Evolutionary conservation across 1,140 invertebrate species (phyloP).

Genomic region (Drosophila kurseongensis): DNA sequence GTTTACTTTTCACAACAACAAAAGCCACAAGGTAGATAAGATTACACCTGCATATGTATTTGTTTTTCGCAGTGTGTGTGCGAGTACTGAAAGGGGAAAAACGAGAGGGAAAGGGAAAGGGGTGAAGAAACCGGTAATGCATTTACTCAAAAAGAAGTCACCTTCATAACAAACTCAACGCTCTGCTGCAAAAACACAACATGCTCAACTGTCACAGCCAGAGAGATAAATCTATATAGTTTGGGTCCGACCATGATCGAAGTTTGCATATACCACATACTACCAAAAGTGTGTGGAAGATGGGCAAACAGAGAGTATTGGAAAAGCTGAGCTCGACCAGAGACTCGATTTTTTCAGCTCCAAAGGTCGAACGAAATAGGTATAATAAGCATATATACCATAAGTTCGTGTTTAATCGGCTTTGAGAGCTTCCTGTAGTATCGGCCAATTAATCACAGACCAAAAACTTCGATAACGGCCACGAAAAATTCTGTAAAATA

Average conservation of each 20-base stretch:
- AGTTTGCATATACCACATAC: conserved; percentile 39
- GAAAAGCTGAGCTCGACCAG: conserved; percentile 19
- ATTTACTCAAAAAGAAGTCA: conserved; percentile 78
- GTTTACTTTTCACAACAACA: conserved; percentile 51
- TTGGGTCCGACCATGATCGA: conserved; percentile 38
- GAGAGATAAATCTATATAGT: conserved; percentile 49
- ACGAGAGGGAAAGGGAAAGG: conserved; percentile 42
- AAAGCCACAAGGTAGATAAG: conserved; percentile 60
- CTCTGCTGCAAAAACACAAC: conserved; percentile 39
- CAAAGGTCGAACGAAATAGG: conserved; percentile 11
- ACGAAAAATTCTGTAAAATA: conserved; percentile 42
- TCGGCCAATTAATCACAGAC: conserved; percentile 36
- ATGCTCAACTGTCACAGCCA: conserved; percentile 25
- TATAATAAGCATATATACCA: neutral
- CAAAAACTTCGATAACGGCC: conserved; percentile 23
- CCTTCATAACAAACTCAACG: conserved; percentile 71
- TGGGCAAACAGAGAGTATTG: conserved; percentile 23
- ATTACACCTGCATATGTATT: conserved; percentile 59
- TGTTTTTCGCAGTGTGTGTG: conserved; percentile 7
- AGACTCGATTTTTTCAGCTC: conserved; percentile 19
- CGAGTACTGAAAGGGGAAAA: conserved; percentile 6
- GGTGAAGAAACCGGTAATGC: conserved; percentile 74
- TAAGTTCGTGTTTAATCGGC: conserved; percentile 9
- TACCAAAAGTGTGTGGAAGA: conserved; percentile 3
- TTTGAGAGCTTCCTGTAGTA: conserved; percentile 37